phyloP scores from a whole-genome alignment of 2,113 vertebrate species.

The Chlamydotis undulata region DNA sequence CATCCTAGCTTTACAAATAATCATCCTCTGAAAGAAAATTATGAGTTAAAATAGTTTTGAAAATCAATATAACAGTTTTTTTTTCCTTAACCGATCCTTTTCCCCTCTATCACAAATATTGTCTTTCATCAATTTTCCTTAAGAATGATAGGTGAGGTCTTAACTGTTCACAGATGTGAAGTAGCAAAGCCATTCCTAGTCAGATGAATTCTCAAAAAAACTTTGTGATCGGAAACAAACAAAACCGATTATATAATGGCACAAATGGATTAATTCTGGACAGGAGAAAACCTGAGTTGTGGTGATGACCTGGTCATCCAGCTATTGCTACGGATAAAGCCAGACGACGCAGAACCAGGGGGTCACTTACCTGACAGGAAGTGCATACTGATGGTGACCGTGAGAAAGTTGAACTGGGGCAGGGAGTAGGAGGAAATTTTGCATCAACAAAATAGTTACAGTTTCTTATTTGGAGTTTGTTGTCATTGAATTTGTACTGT shows the following conservation, averaged over 20 bases:
- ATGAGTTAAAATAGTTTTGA: background rate
- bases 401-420: background rate
- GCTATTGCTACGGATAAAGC: background rate
- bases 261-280: background rate
- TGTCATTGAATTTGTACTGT: background rate
- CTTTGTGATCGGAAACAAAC: background rate
- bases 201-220: background rate
- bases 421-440: background rate
- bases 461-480: background rate
- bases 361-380: background rate
- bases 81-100: background rate
- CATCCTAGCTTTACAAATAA: background rate
- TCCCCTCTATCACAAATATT: background rate
- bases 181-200: background rate
- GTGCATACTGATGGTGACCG: background rate
- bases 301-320: background rate
- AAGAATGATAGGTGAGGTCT: background rate
- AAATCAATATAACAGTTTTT: background rate
- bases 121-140: background rate
- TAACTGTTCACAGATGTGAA: background rate
- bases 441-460: background rate
- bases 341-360: background rate
- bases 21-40: background rate
- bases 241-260: background rate
- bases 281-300: background rate